Conservation (phyloP, 2,797 vertebrate genomes). For the Arnoldichthys spilopterus region DNA sequence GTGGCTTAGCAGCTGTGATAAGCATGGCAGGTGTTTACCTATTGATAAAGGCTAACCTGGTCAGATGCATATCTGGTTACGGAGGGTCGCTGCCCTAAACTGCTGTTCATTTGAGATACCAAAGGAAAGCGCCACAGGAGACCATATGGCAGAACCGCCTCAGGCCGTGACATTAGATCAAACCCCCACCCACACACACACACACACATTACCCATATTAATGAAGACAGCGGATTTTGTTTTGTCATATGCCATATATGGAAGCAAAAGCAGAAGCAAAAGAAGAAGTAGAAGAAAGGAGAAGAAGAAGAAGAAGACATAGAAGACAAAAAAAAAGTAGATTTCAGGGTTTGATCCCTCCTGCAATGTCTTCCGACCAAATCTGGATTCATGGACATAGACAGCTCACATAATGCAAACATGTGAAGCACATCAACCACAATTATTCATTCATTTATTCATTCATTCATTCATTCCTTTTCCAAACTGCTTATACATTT, state of each 20-base stretch:
- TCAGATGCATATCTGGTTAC: constrained; percentile 38
- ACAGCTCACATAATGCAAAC: not conserved
- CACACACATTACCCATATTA: constrained; percentile 23
- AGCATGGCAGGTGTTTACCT: constrained; percentile 48
- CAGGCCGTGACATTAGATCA: constrained; percentile 7
- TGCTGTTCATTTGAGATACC: constrained; percentile 44
- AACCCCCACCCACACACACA: not conserved
- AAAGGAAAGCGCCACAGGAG: constrained; percentile 13
- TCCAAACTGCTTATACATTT: no score
- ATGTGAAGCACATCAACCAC: not conserved
- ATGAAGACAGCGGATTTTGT: constrained; percentile 13
- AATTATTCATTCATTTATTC: no score
- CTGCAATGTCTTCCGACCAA: not conserved
- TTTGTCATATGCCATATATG: no score
- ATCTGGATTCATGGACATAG: not conserved
- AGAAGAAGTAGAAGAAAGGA: no score
- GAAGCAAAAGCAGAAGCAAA: no score
- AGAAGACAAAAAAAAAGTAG: not conserved
- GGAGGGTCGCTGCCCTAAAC: constrained; percentile 29
- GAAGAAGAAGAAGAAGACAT: no score
- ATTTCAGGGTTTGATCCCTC: not conserved
- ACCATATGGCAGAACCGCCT: constrained; percentile 23
- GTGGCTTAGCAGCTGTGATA: constrained; percentile 14
- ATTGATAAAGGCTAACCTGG: constrained; percentile 39
- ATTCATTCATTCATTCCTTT: no score